These are phyloP conservation scores for Salmo trutta DNA, from an alignment of 2,797 vertebrate genomes.

Conservation along the genomic window DNA sequence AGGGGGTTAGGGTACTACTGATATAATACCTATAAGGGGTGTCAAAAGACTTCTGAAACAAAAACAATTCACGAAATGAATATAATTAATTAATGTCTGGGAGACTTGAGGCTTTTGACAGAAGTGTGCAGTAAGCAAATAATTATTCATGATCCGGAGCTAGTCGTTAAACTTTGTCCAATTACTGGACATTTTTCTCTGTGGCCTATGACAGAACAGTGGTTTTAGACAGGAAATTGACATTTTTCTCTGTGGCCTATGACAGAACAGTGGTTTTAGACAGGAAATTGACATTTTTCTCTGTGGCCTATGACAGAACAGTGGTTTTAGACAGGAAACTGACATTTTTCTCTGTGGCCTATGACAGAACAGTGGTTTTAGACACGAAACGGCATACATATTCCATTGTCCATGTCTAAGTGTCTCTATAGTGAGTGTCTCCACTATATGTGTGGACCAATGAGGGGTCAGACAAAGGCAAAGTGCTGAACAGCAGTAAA, in stretches of 20 bases:
- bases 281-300: not conserved
- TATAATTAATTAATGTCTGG: not conserved
- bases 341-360: too few relatives aligned
- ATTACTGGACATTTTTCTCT: not conserved
- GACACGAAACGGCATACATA: not conserved
- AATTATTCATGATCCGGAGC: not conserved
- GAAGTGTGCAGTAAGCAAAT: not conserved
- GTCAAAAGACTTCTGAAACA: not conserved
- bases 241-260: not conserved
- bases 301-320: not conserved
- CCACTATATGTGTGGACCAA: not conserved
- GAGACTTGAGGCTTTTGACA: not conserved
- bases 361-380: not conserved
- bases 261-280: not conserved
- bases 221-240: not conserved
- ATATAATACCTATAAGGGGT: not conserved
- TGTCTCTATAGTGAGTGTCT: not conserved
- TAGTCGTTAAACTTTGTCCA: not conserved
- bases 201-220: not conserved
- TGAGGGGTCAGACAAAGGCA: conserved; percentile 4
- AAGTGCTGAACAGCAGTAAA: not conserved
- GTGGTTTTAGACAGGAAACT: not conserved
- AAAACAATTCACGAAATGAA: not conserved
- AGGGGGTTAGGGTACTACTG: not conserved
- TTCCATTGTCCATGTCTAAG: not conserved